Conservation (phyloP, 2,113 vertebrate genomes). For the Barnardius zonarius region DNA sequence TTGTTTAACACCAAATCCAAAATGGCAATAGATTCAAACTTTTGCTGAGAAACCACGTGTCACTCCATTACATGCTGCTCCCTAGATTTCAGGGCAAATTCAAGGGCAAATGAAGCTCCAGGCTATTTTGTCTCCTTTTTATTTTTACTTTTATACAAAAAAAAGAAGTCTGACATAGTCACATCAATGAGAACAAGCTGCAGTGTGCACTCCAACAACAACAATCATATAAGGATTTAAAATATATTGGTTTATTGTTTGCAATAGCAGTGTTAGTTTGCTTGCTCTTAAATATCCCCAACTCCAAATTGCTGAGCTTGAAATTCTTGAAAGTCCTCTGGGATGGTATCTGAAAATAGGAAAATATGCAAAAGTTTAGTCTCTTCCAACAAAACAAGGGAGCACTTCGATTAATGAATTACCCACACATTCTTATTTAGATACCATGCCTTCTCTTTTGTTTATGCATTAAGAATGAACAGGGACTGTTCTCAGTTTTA, state of each 20-base stretch:
- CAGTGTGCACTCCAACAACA: background rate
- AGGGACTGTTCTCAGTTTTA: background rate
- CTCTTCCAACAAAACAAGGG: background rate
- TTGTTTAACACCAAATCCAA: background rate
- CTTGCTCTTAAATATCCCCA: conserved; percentile 70
- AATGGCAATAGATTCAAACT: background rate
- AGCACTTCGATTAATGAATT: background rate
- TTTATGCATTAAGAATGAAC: background rate
- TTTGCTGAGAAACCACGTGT: background rate
- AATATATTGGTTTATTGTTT: conserved; percentile 61
- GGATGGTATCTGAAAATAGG: conserved; percentile 88
- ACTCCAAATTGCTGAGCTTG: conserved; percentile 76
- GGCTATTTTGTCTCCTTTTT: conserved; percentile 60
- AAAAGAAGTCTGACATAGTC: conserved; percentile 48
- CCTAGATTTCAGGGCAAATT: background rate
- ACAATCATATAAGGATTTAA: conserved; percentile 62
- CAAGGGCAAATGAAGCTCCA: background rate
- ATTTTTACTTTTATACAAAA: conserved; percentile 71
- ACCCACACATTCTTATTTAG: background rate
- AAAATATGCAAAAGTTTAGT: background rate
- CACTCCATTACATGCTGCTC: background rate
- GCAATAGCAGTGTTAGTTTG: conserved; percentile 43
- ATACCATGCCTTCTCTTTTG: background rate
- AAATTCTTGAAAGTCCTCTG: conserved; percentile 87
- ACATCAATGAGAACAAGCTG: conserved; percentile 58